Base-by-base conservation (phyloP, 2,888 invertebrate species). In the Encarsia formosa region DNA sequence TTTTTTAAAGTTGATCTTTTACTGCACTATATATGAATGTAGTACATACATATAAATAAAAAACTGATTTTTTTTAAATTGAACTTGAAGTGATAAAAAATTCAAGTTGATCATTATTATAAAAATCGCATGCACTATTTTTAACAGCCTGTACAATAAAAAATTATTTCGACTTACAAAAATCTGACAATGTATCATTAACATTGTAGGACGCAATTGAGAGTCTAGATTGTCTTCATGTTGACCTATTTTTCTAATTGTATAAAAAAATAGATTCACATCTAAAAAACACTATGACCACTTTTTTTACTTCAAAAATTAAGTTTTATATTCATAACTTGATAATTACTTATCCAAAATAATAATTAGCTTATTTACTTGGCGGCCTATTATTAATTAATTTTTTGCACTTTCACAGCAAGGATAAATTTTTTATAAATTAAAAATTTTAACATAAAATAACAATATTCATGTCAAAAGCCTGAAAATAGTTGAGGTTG, bases 191-290 rank as follows among this genome's bases (percentile, higher is more conserved):
- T 24, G 20, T 18, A 41, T 46, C 31, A 8, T 47, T 46, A 43
- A 15, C 43, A 20, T 51, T 63, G 58, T 61, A 65, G 64, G 66
- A 68, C 66, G 67, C 67, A 68, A 67, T 59, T 18, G 60, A 64
- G 63, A 66, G 56, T 63, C 60, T 59, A 60, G 66, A 68, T 69
- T 68, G 65, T 67, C 66, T 62, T 63, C 59, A 59, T 62, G 65
- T 61, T 60, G 61, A 62, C 59, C 55, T 42, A 59, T 43, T 50
- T 39, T 34, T 47, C 20, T 23, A 41, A 48, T 34, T 39, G 23
- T 61, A 60, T 53, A 59, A 61, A 63, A 62, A 63, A 55, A 51
- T 51, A 52, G 42, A 52, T 55, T 41, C 49, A 42, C 43, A 42
- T 42, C 15, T 49, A 42, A 38, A 52, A 49, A 42, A 52, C 42